Conservation (phyloP, 2,113 vertebrate genomes). For the Ammospiza caudacuta region DNA sequence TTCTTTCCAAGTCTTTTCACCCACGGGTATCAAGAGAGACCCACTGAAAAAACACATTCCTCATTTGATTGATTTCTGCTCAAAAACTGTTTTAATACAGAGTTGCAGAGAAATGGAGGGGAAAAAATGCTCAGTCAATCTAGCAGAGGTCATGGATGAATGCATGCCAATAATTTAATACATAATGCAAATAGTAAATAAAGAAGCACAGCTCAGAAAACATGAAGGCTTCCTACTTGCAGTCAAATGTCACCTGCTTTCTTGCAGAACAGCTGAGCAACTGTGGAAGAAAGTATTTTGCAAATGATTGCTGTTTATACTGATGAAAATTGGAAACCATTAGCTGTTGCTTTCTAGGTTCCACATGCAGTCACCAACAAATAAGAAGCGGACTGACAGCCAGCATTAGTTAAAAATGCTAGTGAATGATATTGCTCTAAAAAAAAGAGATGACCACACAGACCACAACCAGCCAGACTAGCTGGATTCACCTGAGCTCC, state of each 20-base stretch:
- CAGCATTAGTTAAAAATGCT: not conserved
- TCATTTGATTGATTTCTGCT: not conserved
- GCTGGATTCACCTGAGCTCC: not conserved
- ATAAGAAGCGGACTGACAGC: not conserved
- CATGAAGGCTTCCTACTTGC: not conserved
- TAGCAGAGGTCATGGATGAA: not conserved
- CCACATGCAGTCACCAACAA: not conserved
- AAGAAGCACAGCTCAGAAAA: not conserved
- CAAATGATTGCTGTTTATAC: not conserved
- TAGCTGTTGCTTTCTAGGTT: not conserved
- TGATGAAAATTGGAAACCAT: not conserved
- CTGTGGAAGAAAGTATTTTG: not conserved
- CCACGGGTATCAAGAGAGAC: not conserved
- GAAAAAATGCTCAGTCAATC: not conserved
- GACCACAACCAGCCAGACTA: not conserved
- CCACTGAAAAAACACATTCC: not conserved
- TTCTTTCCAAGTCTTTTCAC: not conserved
- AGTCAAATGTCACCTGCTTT: not conserved
- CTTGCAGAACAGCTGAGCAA: not conserved
- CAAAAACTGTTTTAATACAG: not conserved
- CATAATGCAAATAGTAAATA: slow-evolving; percentile 4
- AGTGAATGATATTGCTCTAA: not conserved
- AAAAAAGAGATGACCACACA: not conserved
- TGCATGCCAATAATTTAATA: not conserved
- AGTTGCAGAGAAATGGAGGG: not conserved